A percentile compares a stretch with the other conserved stretches of the same genome.
phyloP scores from a whole-genome alignment of 2,888 invertebrate species.

The Drosophila siamana region DNA sequence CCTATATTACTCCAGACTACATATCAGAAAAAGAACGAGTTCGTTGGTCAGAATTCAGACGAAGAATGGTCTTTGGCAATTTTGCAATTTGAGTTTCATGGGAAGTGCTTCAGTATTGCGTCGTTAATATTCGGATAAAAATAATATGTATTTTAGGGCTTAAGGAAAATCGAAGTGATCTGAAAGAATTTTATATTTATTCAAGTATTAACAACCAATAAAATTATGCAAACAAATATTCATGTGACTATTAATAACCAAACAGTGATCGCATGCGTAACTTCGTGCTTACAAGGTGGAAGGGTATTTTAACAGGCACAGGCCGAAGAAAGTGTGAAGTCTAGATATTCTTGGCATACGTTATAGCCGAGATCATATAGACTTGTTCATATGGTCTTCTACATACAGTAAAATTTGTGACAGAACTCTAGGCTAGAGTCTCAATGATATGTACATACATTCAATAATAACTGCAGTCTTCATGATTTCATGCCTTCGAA shows the following conservation, averaged over 20 bases:
- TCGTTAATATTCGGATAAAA: not conserved
- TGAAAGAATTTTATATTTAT: slow-evolving; percentile 9
- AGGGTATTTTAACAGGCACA: no score
- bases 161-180: slow-evolving; percentile 8
- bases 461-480: no score
- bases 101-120: not conserved
- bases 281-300: no score
- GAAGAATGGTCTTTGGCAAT: slow-evolving; percentile 46
- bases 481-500: no score
- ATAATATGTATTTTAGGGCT: slow-evolving; percentile 1
- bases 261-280: no score
- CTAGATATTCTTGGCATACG: no score
- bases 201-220: slow-evolving; percentile 9
- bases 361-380: no score
- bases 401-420: no score
- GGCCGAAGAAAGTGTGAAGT: no score
- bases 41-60: slow-evolving; percentile 55
- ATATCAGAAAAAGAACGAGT: not conserved
- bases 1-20: not conserved
- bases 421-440: no score
- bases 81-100: slow-evolving; percentile 13
- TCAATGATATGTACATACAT: no score
- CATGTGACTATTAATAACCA: not conserved
- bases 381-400: no score
- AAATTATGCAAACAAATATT: slow-evolving; percentile 6